Conservation (phyloP, 2,797 vertebrate genomes). For the Poecilia gillii region DNA sequence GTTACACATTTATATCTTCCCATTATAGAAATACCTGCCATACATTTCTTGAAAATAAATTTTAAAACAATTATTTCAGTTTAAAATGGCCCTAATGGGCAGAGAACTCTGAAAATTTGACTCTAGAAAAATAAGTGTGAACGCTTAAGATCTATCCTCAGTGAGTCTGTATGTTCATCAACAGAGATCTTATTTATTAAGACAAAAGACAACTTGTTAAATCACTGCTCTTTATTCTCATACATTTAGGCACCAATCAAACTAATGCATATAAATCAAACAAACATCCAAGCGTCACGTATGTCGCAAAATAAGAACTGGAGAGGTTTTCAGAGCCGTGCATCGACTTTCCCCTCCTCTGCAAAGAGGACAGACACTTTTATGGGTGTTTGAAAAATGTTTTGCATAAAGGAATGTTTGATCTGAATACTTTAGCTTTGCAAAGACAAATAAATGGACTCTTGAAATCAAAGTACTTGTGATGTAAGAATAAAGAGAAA, state of each 20-base stretch:
- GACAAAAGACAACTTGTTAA: conserved; percentile 33
- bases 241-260: conserved; percentile 41
- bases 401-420: conserved; percentile 4
- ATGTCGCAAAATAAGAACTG: conserved; percentile 30
- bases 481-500: conserved; percentile 10
- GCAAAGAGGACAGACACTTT: conserved; percentile 7
- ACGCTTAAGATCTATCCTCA: neutral
- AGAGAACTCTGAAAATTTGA: neutral
- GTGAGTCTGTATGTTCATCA: neutral
- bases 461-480: conserved; percentile 10
- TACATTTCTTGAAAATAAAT: neutral
- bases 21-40: neutral
- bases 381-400: neutral
- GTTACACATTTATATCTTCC: neutral
- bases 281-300: conserved; percentile 29
- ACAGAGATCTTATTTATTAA: neutral
- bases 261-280: conserved; percentile 48
- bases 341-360: neutral
- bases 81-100: neutral
- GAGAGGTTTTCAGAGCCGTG: conserved; percentile 39
- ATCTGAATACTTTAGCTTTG: conserved; percentile 3
- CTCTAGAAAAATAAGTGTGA: neutral
- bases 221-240: conserved; percentile 57
- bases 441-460: neutral
- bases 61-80: neutral